Percentiles rank a stretch among this genome's conserved stretches.
These are phyloP conservation scores for Zaprionus kolodkinae DNA, from an alignment of 1,140 invertebrate genomes.

Conservation along the genomic window DNA sequence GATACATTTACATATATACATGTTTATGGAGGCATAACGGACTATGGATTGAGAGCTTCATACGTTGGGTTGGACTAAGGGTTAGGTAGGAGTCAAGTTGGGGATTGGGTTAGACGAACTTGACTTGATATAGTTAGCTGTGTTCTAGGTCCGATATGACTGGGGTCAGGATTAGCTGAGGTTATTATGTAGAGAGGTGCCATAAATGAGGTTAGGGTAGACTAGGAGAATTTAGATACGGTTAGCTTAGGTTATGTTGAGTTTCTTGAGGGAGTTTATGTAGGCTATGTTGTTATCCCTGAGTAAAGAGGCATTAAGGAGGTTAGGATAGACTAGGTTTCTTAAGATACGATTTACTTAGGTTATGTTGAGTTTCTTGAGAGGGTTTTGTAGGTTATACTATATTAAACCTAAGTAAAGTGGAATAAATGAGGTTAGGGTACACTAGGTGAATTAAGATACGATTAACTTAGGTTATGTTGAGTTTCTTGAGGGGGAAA, in stretches of 20 bases:
- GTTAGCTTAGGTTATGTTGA: neutral
- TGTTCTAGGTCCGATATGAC: neutral
- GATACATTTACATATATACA: constrained; percentile 12
- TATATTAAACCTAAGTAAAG: neutral
- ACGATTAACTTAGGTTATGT: too few species aligned
- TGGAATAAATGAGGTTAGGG: neutral
- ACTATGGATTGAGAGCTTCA: constrained; percentile 16
- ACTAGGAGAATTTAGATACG: neutral
- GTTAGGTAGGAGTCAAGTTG: neutral
- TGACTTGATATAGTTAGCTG: neutral
- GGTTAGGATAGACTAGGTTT: neutral
- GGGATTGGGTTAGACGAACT: neutral
- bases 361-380: too few species aligned
- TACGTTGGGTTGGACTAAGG: neutral
- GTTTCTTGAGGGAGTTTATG: neutral
- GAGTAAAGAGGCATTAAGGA: neutral
- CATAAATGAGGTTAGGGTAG: neutral
- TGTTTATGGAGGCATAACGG: neutral
- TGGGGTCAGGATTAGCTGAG: too few species aligned
- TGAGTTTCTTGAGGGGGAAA: too few species aligned
- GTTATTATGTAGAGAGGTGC: too few species aligned
- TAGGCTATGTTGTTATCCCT: neutral
- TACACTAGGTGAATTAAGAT: neutral
- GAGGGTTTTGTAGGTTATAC: too few species aligned
- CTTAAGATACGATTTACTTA: neutral